Conservation (phyloP, 2,113 vertebrate species). For the Vanacampus margaritifer region DNA sequence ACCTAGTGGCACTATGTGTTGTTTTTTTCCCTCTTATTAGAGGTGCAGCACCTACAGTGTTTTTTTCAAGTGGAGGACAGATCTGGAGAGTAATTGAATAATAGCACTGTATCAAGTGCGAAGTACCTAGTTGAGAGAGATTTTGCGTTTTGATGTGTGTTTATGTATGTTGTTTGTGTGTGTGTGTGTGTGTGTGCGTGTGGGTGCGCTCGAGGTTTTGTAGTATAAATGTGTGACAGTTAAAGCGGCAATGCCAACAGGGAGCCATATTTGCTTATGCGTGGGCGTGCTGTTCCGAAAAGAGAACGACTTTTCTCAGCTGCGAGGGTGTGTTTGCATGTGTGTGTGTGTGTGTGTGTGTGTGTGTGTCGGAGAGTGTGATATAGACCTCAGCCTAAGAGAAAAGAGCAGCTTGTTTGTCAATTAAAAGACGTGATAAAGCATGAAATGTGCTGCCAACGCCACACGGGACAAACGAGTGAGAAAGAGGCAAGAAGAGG, state of each 20-base stretch:
- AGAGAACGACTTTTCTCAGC: constrained; percentile 47
- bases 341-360: constrained; percentile 21
- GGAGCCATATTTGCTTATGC: constrained; percentile 32
- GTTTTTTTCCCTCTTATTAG: neutral
- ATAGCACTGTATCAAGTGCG: neutral
- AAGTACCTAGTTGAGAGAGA: neutral
- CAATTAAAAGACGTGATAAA: constrained; percentile 84
- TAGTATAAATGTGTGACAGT: constrained; percentile 53
- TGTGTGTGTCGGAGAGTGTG: constrained; percentile 46
- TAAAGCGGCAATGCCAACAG: constrained; percentile 49
- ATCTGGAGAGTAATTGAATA: neutral
- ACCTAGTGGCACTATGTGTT: neutral
- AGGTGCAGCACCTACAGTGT: neutral
- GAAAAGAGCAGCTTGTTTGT: constrained; percentile 83
- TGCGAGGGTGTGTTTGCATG: constrained; percentile 22
- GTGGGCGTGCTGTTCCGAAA: constrained; percentile 46
- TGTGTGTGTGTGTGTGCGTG: too few relatives aligned
- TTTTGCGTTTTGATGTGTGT: neutral
- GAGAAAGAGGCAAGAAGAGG: constrained; percentile 52
- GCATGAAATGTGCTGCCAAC: constrained; percentile 81
- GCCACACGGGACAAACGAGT: constrained; percentile 65
- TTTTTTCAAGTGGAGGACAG: neutral
- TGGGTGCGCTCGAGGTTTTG: neutral
- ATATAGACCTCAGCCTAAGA: constrained; percentile 82
- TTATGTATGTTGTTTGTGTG: neutral